phyloP scores from a whole-genome alignment of 2,797 vertebrate species.

The Poecilia gillii region DNA sequence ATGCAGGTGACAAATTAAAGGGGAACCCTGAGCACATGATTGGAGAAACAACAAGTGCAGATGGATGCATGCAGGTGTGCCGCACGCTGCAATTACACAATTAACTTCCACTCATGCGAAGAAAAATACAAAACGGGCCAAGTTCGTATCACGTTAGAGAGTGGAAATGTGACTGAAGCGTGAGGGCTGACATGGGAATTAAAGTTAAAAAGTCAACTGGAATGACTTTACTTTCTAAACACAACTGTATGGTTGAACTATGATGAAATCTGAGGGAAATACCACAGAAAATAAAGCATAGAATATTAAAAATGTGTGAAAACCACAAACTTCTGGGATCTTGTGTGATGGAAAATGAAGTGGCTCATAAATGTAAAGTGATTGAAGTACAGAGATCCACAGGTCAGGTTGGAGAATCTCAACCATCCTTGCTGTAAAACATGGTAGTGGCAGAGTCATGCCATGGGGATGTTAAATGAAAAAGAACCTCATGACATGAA shows the following conservation, averaged over 20 bases:
- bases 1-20: slow-evolving; percentile 15
- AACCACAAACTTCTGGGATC: neutral
- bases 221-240: neutral
- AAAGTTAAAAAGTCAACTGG: neutral
- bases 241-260: neutral
- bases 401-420: neutral
- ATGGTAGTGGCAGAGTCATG: neutral
- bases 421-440: neutral
- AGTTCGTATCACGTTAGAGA: neutral
- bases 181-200: neutral
- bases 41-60: slow-evolving; percentile 1
- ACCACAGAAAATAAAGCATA: neutral
- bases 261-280: neutral
- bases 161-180: neutral
- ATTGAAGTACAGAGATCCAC: neutral
- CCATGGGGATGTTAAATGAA: neutral
- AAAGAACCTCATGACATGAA: neutral
- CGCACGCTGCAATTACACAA: slow-evolving; percentile 9
- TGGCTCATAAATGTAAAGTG: no score
- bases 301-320: neutral
- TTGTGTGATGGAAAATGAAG: neutral
- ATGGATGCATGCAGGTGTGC: slow-evolving; percentile 9
- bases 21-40: neutral
- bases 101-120: slow-evolving; percentile 6
- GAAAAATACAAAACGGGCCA: neutral